phyloP scores from a whole-genome alignment of 1,140 invertebrate species.

The Pseudoatta argentina region DNA sequence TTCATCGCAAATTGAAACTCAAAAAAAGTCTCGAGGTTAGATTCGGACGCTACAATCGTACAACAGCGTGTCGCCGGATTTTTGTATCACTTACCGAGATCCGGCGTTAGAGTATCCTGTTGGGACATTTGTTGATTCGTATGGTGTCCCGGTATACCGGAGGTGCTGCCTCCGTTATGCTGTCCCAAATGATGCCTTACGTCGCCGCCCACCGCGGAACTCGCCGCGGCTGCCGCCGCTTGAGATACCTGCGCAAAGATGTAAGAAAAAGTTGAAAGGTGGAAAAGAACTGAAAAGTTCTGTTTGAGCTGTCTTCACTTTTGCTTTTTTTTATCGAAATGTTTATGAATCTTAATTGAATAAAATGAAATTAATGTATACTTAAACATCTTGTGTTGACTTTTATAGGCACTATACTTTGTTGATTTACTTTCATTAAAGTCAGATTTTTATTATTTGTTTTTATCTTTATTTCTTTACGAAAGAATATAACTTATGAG shows the following conservation, averaged over 20 bases:
- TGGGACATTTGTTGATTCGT: conserved; percentile 85
- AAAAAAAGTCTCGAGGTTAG: background rate
- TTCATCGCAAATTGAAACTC: background rate
- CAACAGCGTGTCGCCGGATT: background rate
- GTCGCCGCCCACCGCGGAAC: conserved; percentile 83
- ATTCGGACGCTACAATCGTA: background rate
- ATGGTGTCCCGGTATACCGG: conserved; percentile 85
- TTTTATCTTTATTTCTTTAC: too few species aligned
- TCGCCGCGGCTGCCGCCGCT: conserved; percentile 84
- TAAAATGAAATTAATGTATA: too few species aligned
- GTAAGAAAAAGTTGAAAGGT: background rate
- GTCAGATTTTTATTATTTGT: too few species aligned
- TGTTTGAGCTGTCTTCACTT: background rate
- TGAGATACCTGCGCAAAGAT: conserved; percentile 82
- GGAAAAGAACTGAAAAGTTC: background rate
- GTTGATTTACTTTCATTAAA: too few species aligned
- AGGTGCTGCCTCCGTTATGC: conserved; percentile 84
- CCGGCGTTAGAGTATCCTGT: conserved; percentile 84
- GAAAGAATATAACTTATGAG: background rate
- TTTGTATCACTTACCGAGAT: conserved; percentile 81
- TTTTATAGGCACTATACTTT: too few species aligned
- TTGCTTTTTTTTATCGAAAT: background rate
- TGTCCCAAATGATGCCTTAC: conserved; percentile 85
- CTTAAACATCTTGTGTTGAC: too few species aligned
- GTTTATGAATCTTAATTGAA: too few species aligned